Percentiles rank a stretch among this genome's conserved stretches.
phyloP scores from a whole-genome alignment of 2,888 invertebrate species.

The Microctonus aethiopoides region DNA sequence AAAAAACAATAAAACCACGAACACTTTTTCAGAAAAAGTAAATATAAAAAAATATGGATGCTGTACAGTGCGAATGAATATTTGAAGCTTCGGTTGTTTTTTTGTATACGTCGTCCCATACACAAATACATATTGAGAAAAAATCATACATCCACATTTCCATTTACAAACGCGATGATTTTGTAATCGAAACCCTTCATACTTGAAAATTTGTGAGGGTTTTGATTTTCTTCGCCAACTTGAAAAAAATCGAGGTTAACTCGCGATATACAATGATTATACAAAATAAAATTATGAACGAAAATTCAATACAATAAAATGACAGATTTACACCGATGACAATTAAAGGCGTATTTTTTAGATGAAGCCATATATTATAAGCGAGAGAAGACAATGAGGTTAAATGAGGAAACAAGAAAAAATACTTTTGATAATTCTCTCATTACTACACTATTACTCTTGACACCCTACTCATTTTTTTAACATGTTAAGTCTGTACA shows the following conservation, averaged over 20 bases:
- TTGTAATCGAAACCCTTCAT: slow-evolving; percentile 14
- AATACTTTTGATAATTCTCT: background rate
- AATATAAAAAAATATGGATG: slow-evolving; percentile 52
- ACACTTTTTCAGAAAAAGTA: slow-evolving; percentile 59
- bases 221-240: slow-evolving; percentile 16
- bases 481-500: slow-evolving; percentile 39
- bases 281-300: slow-evolving; percentile 12
- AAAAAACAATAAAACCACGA: slow-evolving; percentile 49
- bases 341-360: slow-evolving; percentile 66
- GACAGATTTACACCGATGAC: slow-evolving; percentile 41
- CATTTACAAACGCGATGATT: background rate
- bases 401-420: background rate
- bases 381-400: too few relatives aligned
- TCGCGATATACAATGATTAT: slow-evolving; percentile 50
- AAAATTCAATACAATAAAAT: background rate
- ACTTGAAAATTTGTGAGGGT: background rate
- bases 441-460: background rate
- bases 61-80: slow-evolving; percentile 66
- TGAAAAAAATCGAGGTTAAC: slow-evolving; percentile 39
- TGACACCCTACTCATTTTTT: background rate
- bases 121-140: slow-evolving; percentile 33
- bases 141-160: slow-evolving; percentile 9
- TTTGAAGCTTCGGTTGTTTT: slow-evolving; percentile 56
- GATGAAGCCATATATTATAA: slow-evolving; percentile 27
- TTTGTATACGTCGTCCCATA: slow-evolving; percentile 44